Evolutionary conservation across 2,888 invertebrate species (phyloP).

Genomic region (Marasmarcha lunaedactyla): DNA sequence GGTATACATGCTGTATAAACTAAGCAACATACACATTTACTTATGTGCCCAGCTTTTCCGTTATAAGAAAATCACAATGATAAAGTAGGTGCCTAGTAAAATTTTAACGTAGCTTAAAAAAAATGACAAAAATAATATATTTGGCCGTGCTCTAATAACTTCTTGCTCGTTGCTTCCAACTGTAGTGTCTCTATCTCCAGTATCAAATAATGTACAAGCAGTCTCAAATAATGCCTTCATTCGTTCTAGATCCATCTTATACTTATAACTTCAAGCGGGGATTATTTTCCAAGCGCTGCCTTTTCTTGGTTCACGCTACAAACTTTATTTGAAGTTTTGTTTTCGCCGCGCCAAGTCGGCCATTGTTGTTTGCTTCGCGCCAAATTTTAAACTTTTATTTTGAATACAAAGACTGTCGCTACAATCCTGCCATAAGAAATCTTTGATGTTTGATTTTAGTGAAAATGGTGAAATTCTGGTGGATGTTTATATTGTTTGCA

Average conservation of each 20-base stretch:
- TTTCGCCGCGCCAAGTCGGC: conserved; percentile 31
- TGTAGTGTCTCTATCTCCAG: conserved; percentile 15
- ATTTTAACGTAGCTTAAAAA: too few species aligned
- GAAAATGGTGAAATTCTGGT: conserved; percentile 64
- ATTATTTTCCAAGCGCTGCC: conserved; percentile 59
- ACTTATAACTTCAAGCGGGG: conserved; percentile 30
- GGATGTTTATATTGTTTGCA: conserved; percentile 61
- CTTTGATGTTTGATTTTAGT: conserved; percentile 47
- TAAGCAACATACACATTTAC: too few species aligned
- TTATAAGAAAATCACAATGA: too few species aligned
- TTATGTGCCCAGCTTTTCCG: too few species aligned
- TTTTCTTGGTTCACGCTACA: conserved; percentile 41
- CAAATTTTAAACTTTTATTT: not conserved
- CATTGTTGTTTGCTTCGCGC: conserved; percentile 21
- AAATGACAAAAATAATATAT: too few species aligned
- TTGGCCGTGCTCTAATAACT: conserved; percentile 50
- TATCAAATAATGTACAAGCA: conserved; percentile 26
- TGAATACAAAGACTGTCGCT: conserved; percentile 1
- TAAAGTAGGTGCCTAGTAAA: too few species aligned
- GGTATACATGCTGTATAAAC: too few species aligned
- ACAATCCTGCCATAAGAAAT: conserved; percentile 20
- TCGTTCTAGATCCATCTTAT: conserved; percentile 10
- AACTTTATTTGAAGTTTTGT: conserved; percentile 48
- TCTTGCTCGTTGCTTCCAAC: conserved; percentile 17
- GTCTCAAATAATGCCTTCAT: not conserved